Conservation (phyloP, 2,113 vertebrate genomes). For the Donacobius atricapilla region DNA sequence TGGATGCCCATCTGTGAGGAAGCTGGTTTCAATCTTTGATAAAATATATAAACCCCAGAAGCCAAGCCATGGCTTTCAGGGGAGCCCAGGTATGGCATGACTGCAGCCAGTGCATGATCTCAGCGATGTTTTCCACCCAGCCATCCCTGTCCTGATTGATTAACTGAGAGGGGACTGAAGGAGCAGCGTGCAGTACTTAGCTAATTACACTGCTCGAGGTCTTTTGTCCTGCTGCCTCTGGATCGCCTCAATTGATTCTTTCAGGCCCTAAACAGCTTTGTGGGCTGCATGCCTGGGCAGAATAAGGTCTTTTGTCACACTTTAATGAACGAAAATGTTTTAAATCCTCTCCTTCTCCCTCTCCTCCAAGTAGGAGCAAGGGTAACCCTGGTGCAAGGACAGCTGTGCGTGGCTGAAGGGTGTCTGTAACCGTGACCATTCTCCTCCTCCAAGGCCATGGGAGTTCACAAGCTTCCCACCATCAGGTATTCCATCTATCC, state of each 20-base stretch:
- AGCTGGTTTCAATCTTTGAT: background rate
- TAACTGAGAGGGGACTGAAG: background rate
- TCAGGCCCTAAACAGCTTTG: constrained; percentile 44
- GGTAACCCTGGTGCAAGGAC: background rate
- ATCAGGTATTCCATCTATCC: background rate
- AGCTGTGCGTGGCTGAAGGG: background rate
- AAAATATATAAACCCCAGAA: background rate
- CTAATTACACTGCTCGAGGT: constrained; percentile 11
- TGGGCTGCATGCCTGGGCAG: background rate
- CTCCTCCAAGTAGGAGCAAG: background rate
- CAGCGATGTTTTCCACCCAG: background rate
- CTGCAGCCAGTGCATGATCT: background rate
- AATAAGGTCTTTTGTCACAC: constrained; percentile 23
- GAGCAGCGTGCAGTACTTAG: constrained; percentile 8
- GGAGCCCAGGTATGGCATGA: background rate
- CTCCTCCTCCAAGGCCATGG: background rate
- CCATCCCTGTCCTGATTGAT: background rate
- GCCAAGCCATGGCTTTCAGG: background rate
- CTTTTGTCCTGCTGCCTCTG: constrained; percentile 21
- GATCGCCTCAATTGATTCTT: constrained; percentile 40
- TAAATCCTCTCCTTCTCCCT: constrained; percentile 1
- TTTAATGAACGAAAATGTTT: constrained; percentile 15
- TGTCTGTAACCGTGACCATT: background rate
- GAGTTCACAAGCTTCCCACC: background rate
- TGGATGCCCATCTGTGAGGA: background rate